Evolutionary conservation across 2,797 vertebrate genomes (phyloP).

Genomic region (Stomatorhinus walkeri): DNA sequence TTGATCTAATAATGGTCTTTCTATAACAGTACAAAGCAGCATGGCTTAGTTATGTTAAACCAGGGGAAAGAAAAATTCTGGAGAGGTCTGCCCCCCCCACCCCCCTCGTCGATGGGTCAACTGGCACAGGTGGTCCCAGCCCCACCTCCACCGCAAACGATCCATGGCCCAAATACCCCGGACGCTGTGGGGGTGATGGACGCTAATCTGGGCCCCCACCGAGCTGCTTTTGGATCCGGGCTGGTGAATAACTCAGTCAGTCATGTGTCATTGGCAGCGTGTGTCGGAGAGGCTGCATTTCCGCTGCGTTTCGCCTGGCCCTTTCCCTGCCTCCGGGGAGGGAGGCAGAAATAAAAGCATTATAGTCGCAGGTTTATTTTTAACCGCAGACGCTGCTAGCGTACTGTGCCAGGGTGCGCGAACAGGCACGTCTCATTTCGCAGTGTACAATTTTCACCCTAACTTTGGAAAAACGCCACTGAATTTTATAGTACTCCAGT

Average conservation of each 20-base stretch:
- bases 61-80: neutral
- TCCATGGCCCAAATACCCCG: neutral
- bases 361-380: neutral
- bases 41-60: neutral
- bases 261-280: neutral
- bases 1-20: neutral
- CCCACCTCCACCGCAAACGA: neutral
- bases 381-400: neutral
- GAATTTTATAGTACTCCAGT: neutral
- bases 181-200: neutral
- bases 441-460: neutral
- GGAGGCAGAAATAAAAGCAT: neutral
- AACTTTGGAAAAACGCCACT: neutral
- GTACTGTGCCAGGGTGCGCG: neutral
- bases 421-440: neutral
- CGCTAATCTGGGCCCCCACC: neutral
- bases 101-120: neutral
- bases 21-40: neutral
- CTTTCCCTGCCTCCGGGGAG: neutral
- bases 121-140: neutral
- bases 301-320: neutral
- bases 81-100: neutral
- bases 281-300: neutral
- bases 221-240: neutral
- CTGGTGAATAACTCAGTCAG: neutral